These are phyloP conservation scores for Bombus confusus DNA, from an alignment of 1,140 invertebrate genomes.

Conservation along the genomic window DNA sequence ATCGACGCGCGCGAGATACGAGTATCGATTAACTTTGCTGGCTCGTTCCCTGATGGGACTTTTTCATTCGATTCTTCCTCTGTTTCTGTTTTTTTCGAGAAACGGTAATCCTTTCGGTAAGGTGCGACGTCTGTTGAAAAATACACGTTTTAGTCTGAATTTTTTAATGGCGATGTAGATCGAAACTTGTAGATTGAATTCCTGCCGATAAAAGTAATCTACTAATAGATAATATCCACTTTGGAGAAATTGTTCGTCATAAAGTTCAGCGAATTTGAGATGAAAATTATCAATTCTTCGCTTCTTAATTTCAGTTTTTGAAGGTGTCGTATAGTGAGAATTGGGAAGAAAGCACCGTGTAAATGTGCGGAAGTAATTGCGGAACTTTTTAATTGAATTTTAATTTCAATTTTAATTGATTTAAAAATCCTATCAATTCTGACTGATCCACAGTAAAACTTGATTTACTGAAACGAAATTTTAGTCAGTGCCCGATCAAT, in stretches of 20 bases:
- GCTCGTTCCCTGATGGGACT: neutral
- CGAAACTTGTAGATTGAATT: neutral
- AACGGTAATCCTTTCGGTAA: neutral
- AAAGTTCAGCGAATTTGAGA: neutral
- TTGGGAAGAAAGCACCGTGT: neutral
- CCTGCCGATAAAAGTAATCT: neutral
- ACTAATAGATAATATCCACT: too few species aligned
- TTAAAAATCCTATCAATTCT: neutral
- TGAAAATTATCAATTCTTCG: neutral
- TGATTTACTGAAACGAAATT: too few species aligned
- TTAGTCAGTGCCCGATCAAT: too few species aligned
- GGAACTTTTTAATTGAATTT: too few species aligned
- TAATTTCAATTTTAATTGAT: too few species aligned
- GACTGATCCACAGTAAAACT: neutral
- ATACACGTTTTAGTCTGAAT: neutral
- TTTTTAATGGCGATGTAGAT: neutral
- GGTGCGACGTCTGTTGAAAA: neutral
- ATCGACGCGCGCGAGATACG: constrained; percentile 13
- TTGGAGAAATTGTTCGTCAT: neutral
- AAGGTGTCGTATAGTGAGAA: neutral
- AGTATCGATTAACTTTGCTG: constrained; percentile 33
- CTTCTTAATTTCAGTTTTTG: neutral
- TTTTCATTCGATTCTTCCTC: neutral
- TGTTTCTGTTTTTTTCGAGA: neutral
- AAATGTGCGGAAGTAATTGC: too few species aligned